Evolutionary conservation across 30 jellyfish, hydroid and myxozoan species (phyloP).

Genomic region (Turritopsis dohrnii): DNA sequence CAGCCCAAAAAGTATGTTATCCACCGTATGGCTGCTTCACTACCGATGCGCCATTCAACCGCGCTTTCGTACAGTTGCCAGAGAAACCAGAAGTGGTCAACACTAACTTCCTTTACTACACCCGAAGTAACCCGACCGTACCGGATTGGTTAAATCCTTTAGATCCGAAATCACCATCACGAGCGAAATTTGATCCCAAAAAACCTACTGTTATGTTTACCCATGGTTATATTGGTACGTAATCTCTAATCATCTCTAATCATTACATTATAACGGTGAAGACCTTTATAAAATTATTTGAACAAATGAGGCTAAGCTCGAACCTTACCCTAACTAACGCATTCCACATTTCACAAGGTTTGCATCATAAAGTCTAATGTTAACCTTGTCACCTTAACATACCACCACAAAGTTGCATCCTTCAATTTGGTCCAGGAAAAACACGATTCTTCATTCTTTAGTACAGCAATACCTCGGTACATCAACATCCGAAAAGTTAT

Average conservation of each 20-base stretch:
- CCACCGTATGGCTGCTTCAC: constrained; percentile 79
- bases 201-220: constrained; percentile 52
- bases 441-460: too few relatives aligned
- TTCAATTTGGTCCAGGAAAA: too few relatives aligned
- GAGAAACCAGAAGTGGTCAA: constrained; percentile 54
- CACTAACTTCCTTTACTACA: constrained; percentile 49
- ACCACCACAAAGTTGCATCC: too few relatives aligned
- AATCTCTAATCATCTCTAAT: neutral
- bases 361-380: too few relatives aligned
- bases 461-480: too few relatives aligned
- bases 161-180: constrained; percentile 14
- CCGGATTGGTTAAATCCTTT: constrained; percentile 41
- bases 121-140: constrained; percentile 30
- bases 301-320: neutral
- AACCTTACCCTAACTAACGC: too few relatives aligned
- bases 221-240: constrained; percentile 85
- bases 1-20: constrained; percentile 40
- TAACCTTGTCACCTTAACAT: too few relatives aligned
- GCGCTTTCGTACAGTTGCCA: constrained; percentile 58
- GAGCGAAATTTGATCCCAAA: constrained; percentile 39
- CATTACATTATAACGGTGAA: neutral
- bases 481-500: too few relatives aligned
- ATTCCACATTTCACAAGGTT: too few relatives aligned
- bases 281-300: neutral
- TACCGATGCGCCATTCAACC: constrained; percentile 64